Evolutionary conservation across 2,888 invertebrate species (phyloP), one percentile per base, ranked within the genome.

Genomic region (Acleris emargana): DNA sequence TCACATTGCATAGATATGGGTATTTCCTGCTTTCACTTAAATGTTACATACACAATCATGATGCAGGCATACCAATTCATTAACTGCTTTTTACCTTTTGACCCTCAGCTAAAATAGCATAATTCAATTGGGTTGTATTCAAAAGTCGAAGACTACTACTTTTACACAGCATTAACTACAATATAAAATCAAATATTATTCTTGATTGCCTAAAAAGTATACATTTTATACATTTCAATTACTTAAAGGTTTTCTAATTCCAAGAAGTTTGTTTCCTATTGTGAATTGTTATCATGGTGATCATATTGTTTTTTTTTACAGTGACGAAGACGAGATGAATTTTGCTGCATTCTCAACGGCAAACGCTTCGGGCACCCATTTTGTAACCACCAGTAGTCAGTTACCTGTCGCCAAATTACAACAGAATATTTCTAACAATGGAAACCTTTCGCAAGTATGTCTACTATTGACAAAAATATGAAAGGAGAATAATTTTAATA

Each of bases 361-460:
- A 86, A 95, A 82, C 70, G 92, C 94, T 51, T 93, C 95, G 42
- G 89, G 90, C 51, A 84, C 91, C 16, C 90, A 91, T 72, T 91
- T 79, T 74, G 89, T 91, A 64, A 89, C 91, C 53, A 83, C 89
- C 5, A 77, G 82, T 20, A 88, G 89, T 6, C 95, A 81, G 94
- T 93, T 79, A 83, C 94, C 82, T 73, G 93, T 95, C 20, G 93
- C 95, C 45, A 96, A 96, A 82, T 93, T 96, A 57, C 96, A 96
- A 82, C 96, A 95, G 80, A 94, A 95, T 74, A 94, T 95, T 5
- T 88, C 95, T 43, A 94, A 93, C 72, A 93, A 90, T 78, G 91
- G 89, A 49, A 77, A 78, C 3, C 67, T 92, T 66, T 94, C 94
- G 62, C 95, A 95, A 87, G 93, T 93, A 84, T 72, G 66, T 51